A percentile compares a stretch with the other conserved stretches of the same genome.
Conservation (phyloP, 2,888 invertebrate genomes). For the Eristalis tenax region DNA sequence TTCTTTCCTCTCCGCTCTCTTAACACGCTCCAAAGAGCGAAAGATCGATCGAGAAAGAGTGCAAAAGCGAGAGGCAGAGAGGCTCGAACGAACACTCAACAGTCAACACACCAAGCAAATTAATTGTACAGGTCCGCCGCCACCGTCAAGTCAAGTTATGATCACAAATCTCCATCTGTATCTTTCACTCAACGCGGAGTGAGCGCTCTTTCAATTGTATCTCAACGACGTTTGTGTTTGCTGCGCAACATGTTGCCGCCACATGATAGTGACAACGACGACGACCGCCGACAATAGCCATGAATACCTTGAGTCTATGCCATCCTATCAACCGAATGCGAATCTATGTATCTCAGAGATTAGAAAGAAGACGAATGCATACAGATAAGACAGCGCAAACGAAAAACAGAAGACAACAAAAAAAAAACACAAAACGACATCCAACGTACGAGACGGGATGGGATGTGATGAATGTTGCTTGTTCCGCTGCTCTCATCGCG, state of each 20-base stretch:
- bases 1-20: conserved; percentile 9
- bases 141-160: neutral
- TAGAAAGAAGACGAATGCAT: neutral
- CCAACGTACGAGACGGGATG: conserved; percentile 2
- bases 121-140: neutral
- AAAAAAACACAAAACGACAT: neutral
- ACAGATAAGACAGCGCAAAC: neutral
- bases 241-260: conserved; percentile 30
- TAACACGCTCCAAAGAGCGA: neutral
- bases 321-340: neutral
- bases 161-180: conserved; percentile 11
- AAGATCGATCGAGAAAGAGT: neutral
- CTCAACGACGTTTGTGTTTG: conserved; percentile 4
- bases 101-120: neutral
- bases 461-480: conserved; percentile 9
- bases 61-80: neutral
- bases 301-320: neutral
- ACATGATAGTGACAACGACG: neutral
- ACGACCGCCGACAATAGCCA: neutral
- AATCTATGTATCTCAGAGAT: neutral
- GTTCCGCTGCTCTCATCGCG: neutral
- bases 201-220: conserved; percentile 7
- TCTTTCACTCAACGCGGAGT: conserved; percentile 17
- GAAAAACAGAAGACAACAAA: too few relatives aligned
- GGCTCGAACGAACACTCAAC: neutral